Percentiles rank a stretch among this genome's conserved stretches.
These are phyloP conservation scores for Helarctos malayanus DNA, from an alignment of 2,797 vertebrate species.

Conservation along the genomic window DNA sequence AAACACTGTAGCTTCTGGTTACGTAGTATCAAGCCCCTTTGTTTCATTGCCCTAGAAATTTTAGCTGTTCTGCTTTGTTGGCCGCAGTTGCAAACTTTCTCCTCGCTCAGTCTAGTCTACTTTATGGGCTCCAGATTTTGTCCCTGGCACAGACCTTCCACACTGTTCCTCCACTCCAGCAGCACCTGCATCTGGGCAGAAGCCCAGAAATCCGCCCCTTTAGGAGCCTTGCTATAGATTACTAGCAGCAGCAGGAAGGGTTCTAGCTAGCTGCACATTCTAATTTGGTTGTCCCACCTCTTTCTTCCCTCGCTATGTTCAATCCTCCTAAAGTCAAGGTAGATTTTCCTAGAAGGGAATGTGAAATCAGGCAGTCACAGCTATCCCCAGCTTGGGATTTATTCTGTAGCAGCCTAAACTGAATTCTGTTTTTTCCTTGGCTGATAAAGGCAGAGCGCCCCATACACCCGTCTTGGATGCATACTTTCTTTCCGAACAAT, in stretches of 20 bases:
- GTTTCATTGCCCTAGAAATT: not conserved
- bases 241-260: not conserved
- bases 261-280: not conserved
- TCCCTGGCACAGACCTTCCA: not conserved
- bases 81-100: not conserved
- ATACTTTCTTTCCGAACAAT: not conserved
- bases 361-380: not conserved
- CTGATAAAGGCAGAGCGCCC: not conserved
- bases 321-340: not conserved
- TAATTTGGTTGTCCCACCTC: not conserved
- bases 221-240: not conserved
- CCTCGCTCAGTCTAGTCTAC: not conserved
- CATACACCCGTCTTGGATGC: accelerated
- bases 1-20: not conserved
- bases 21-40: not conserved
- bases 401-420: not conserved
- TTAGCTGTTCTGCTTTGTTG: not conserved
- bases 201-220: not conserved
- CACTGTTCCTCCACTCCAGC: not conserved
- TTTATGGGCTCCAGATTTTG: not conserved
- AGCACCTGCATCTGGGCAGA: not conserved
- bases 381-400: not conserved
- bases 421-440: not conserved
- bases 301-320: not conserved
- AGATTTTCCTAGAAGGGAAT: not conserved